These are phyloP conservation scores for Catostylus mosaicus DNA, from an alignment of 30 jellyfish, hydroid and myxozoan species.

Conservation along the genomic window DNA sequence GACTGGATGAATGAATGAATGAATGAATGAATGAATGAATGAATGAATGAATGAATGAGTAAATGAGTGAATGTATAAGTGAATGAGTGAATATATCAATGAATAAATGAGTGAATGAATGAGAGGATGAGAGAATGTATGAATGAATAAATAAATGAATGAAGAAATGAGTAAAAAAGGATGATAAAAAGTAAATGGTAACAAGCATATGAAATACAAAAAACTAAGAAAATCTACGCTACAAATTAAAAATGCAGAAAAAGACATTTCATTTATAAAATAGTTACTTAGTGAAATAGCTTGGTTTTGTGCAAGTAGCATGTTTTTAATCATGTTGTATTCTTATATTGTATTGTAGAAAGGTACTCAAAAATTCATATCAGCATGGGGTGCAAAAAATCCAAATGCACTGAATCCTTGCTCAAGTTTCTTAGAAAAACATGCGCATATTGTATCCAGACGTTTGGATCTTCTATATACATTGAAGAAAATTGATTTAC, in stretches of 20 bases:
- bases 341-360: background rate
- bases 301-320: background rate
- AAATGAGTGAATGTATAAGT: no score
- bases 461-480: conserved; percentile 2
- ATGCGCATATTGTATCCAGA: conserved; percentile 4
- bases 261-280: background rate
- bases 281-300: background rate
- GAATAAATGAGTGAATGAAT: background rate
- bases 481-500: background rate
- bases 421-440: background rate
- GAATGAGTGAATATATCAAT: background rate
- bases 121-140: no score
- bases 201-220: no score
- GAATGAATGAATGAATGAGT: background rate
- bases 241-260: background rate
- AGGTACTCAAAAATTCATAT: conserved; percentile 17
- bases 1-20: background rate
- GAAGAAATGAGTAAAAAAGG: background rate
- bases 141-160: no score
- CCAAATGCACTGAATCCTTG: conserved; percentile 12
- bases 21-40: background rate
- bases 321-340: background rate
- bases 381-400: conserved; percentile 22
- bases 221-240: background rate
- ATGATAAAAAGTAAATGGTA: no score